Percentiles rank a stretch among this genome's conserved stretches.
Conservation (phyloP, 2,113 vertebrate species). For the Ranitomeya imitator region DNA sequence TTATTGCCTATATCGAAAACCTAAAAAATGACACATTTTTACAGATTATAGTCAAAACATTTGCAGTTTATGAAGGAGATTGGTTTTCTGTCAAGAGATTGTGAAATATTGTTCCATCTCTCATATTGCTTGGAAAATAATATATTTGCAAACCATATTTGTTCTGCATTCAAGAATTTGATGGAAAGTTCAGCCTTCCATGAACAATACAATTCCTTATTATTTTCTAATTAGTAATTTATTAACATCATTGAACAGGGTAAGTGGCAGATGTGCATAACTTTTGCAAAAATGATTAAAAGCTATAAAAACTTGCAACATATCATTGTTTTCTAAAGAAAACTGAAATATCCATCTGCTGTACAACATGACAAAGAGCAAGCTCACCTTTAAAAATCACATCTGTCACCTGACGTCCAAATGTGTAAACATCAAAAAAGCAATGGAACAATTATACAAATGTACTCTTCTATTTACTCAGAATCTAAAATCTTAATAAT, state of each 20-base stretch:
- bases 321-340: slow-evolving; percentile 67
- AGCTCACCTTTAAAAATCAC: slow-evolving; percentile 58
- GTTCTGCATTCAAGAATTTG: slow-evolving; percentile 49
- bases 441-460: background rate
- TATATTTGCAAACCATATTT: slow-evolving; percentile 54
- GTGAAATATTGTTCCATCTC: slow-evolving; percentile 35
- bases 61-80: slow-evolving; percentile 23
- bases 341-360: slow-evolving; percentile 70
- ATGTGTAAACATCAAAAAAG: slow-evolving; percentile 29
- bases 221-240: slow-evolving; percentile 64
- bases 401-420: slow-evolving; percentile 67
- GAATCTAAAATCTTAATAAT: background rate
- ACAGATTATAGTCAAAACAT: slow-evolving; percentile 8
- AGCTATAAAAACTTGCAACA: slow-evolving; percentile 67
- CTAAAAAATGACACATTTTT: slow-evolving; percentile 5
- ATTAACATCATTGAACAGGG: slow-evolving; percentile 65
- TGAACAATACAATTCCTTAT: slow-evolving; percentile 59
- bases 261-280: slow-evolving; percentile 72
- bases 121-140: slow-evolving; percentile 16
- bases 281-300: slow-evolving; percentile 74
- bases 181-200: slow-evolving; percentile 60
- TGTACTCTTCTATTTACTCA: background rate
- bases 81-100: slow-evolving; percentile 36
- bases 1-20: background rate
- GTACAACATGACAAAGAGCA: slow-evolving; percentile 62